Evolutionary conservation across 2,113 vertebrate genomes (phyloP).

Genomic region (Pterophyllum scalare): DNA sequence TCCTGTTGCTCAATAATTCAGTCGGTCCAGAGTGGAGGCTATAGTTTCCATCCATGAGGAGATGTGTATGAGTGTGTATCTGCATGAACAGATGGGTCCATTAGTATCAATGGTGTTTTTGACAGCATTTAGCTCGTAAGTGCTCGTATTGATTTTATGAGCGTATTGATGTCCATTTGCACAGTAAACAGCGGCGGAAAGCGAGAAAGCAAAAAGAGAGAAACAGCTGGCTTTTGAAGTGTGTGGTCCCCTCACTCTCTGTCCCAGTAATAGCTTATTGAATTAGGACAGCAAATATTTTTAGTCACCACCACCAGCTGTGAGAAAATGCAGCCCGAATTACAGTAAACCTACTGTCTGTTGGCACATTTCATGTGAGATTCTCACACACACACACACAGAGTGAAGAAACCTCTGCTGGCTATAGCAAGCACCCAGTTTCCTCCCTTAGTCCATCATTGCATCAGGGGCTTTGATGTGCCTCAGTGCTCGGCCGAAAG

Average conservation of each 20-base stretch:
- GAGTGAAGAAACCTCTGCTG: slow-evolving; percentile 28
- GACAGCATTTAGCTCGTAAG: slow-evolving; percentile 69
- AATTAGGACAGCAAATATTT: slow-evolving; percentile 68
- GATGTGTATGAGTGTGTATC: slow-evolving; percentile 30
- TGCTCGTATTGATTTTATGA: slow-evolving; percentile 72
- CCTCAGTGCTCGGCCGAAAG: slow-evolving; percentile 15
- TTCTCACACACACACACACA: not conserved
- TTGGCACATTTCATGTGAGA: slow-evolving; percentile 18
- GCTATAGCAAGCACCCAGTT: slow-evolving; percentile 61
- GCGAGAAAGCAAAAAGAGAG: not conserved
- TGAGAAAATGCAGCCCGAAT: slow-evolving; percentile 20
- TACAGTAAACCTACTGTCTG: slow-evolving; percentile 23
- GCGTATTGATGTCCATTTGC: slow-evolving; percentile 55
- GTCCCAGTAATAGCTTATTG: slow-evolving; percentile 34
- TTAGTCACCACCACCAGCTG: slow-evolving; percentile 38
- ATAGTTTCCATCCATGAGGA: slow-evolving; percentile 52
- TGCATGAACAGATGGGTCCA: slow-evolving; percentile 58
- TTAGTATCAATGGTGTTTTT: slow-evolving; percentile 71
- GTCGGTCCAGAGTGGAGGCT: slow-evolving; percentile 61
- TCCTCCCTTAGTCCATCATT: slow-evolving; percentile 47
- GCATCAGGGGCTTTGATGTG: slow-evolving; percentile 70
- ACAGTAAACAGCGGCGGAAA: slow-evolving; percentile 42
- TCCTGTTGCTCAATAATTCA: slow-evolving; percentile 76
- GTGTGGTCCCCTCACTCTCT: not conserved
- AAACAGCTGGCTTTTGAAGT: slow-evolving; percentile 24